Evolutionary conservation across 2,113 vertebrate genomes (phyloP).

Genomic region (Sturnus vulgaris): DNA sequence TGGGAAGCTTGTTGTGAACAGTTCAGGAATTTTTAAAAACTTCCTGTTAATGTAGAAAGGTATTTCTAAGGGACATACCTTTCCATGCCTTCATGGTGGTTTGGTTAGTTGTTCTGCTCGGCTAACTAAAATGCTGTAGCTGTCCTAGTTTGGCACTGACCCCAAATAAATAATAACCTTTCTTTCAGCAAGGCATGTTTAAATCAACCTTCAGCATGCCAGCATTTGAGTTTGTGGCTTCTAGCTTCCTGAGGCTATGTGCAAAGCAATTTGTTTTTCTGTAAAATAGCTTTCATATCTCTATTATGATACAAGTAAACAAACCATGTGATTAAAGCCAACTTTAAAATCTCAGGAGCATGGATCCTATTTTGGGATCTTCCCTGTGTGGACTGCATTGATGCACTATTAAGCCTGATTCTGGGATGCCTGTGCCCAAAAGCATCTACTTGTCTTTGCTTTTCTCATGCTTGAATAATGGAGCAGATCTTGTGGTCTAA

Average conservation of each 20-base stretch:
- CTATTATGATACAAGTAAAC: not conserved
- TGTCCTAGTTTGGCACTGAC: not conserved
- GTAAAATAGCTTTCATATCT: not conserved
- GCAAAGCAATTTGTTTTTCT: not conserved
- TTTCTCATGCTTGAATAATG: not conserved
- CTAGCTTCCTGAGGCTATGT: not conserved
- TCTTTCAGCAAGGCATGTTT: not conserved
- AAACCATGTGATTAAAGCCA: not conserved
- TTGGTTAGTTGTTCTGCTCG: not conserved
- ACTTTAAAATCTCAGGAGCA: not conserved
- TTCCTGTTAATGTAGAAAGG: not conserved
- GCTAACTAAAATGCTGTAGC: not conserved
- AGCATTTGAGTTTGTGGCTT: not conserved
- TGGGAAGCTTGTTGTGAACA: not conserved
- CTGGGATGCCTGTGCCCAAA: not conserved
- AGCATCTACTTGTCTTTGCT: not conserved
- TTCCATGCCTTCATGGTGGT: not conserved
- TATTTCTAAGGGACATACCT: not conserved
- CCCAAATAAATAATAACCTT: not conserved
- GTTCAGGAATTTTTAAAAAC: not conserved
- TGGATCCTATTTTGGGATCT: not conserved
- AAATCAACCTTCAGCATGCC: not conserved
- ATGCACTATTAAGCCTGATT: not conserved
- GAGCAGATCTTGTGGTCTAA: not conserved
- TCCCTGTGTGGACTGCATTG: rapidly evolving